These are phyloP conservation scores for Syngnathus rostellatus DNA, from an alignment of 2,797 vertebrate genomes.

Conservation along the genomic window DNA sequence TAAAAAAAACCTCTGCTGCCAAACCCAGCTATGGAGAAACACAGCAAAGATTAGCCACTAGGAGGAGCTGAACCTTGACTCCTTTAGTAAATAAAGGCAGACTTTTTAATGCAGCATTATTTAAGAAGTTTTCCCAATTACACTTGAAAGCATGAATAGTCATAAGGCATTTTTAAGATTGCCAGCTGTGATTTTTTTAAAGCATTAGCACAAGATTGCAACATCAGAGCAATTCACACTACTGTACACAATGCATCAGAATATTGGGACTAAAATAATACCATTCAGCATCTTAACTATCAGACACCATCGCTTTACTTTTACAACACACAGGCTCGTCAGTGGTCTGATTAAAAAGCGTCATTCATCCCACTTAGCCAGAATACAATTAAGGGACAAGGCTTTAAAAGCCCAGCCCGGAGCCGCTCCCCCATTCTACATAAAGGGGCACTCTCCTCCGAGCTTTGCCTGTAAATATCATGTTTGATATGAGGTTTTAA, in stretches of 20 bases:
- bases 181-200: background rate
- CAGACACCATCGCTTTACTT: conserved; percentile 55
- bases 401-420: conserved; percentile 67
- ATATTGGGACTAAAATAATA: conserved; percentile 52
- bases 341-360: conserved; percentile 69
- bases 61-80: conserved; percentile 65
- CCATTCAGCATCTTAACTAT: conserved; percentile 59
- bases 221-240: conserved; percentile 18
- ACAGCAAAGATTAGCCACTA: conserved; percentile 62
- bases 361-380: conserved; percentile 71
- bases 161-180: background rate
- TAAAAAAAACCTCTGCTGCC: conserved; percentile 52
- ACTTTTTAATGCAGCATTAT: background rate
- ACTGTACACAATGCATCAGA: conserved; percentile 39
- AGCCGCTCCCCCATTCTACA: conserved; percentile 58
- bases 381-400: conserved; percentile 74
- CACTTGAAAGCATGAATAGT: background rate
- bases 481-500: conserved; percentile 78
- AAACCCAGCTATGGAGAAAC: conserved; percentile 34
- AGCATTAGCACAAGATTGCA: background rate
- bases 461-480: conserved; percentile 72
- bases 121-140: background rate
- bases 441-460: conserved; percentile 71
- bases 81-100: conserved; percentile 32
- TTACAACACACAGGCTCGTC: conserved; percentile 53